These are phyloP conservation scores for Delia radicum DNA, from an alignment of 1,140 invertebrate genomes.

Conservation along the genomic window DNA sequence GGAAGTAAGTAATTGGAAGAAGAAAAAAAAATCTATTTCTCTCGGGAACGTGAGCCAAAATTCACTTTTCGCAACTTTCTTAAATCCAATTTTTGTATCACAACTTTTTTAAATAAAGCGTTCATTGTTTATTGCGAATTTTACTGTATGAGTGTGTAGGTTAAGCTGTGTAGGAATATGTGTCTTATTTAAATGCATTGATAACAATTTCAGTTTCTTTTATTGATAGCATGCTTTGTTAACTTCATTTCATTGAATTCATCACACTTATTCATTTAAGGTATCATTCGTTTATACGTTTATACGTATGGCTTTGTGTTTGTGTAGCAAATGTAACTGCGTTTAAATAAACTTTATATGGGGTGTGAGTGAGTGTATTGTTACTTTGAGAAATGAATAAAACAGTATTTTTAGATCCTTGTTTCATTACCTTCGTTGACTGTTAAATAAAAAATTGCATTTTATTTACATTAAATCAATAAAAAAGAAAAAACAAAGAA, in stretches of 20 bases:
- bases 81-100: no score
- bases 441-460: constrained; percentile 16
- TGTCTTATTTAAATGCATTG: constrained; percentile 3
- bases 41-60: no score
- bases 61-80: no score
- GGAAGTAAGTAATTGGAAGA: no score
- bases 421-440: constrained; percentile 13
- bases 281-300: not conserved
- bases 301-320: not conserved
- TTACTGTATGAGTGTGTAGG: no score
- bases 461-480: constrained; percentile 22
- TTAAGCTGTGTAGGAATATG: not conserved
- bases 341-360: not conserved
- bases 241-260: constrained; percentile 20
- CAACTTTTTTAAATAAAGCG: no score
- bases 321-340: no score
- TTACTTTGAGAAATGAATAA: not conserved
- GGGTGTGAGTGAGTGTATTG: not conserved
- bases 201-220: constrained; percentile 18
- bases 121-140: no score
- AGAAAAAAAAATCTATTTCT: no score
- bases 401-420: not conserved
- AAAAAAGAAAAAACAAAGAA: not conserved
- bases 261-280: not conserved
- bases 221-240: constrained; percentile 17